Percentiles rank a stretch among this genome's conserved stretches.
phyloP scores from a whole-genome alignment of 1,140 invertebrate genomes.

The Lanistes nyassanus region DNA sequence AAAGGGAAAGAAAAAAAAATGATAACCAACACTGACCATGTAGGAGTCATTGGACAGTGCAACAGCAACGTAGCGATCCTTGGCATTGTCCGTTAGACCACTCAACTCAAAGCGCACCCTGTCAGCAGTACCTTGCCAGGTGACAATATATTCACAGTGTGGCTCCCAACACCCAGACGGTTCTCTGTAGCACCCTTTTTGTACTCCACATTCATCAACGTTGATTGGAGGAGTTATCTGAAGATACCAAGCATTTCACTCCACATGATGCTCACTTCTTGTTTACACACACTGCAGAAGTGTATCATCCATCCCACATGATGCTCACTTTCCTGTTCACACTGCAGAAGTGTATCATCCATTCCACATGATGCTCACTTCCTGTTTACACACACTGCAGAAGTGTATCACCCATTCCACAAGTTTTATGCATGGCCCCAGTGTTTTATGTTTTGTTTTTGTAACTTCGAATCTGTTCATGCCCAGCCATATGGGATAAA shows the following conservation, averaged over 20 bases:
- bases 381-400: too few relatives aligned
- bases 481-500: too few relatives aligned
- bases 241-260: not conserved
- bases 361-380: too few relatives aligned
- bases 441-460: too few relatives aligned
- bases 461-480: too few relatives aligned
- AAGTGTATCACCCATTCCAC: too few relatives aligned
- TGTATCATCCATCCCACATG: too few relatives aligned
- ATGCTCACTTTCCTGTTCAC: too few relatives aligned
- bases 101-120: conserved; percentile 49
- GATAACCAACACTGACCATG: conserved; percentile 57
- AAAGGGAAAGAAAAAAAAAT: too few relatives aligned
- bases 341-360: too few relatives aligned
- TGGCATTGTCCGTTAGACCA: conserved; percentile 45
- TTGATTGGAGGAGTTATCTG: conserved; percentile 49
- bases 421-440: too few relatives aligned
- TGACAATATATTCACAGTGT: conserved; percentile 61
- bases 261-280: not conserved
- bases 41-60: conserved; percentile 57
- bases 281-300: too few relatives aligned
- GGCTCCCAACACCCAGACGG: conserved; percentile 56
- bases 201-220: conserved; percentile 51
- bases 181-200: conserved; percentile 60
- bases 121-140: conserved; percentile 44
- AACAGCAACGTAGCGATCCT: conserved; percentile 53